phyloP scores from a whole-genome alignment of 2,888 invertebrate genomes.

The Actias luna region DNA sequence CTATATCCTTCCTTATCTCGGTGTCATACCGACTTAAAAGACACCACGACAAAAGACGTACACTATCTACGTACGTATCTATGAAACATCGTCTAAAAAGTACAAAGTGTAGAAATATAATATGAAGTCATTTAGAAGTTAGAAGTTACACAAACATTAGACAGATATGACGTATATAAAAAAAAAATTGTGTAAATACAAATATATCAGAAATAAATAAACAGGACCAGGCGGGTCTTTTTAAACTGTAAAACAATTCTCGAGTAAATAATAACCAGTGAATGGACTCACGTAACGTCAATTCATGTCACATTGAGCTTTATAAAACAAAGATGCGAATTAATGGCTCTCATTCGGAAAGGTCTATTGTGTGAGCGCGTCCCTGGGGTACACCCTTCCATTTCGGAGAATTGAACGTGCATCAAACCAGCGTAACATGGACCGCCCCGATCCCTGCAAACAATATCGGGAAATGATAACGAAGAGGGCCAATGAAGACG shows the following conservation, averaged over 20 bases:
- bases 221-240: background rate
- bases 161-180: too few species aligned
- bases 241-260: slow-evolving; percentile 38
- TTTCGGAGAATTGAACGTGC: slow-evolving; percentile 76
- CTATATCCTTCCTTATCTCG: too few species aligned
- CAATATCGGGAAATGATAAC: slow-evolving; percentile 55
- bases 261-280: slow-evolving; percentile 66
- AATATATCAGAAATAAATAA: slow-evolving; percentile 7
- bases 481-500: slow-evolving; percentile 43
- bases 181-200: too few species aligned
- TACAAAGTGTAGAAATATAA: too few species aligned
- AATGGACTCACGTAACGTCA: slow-evolving; percentile 70
- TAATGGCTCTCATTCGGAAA: slow-evolving; percentile 76
- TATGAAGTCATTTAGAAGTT: too few species aligned
- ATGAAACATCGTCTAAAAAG: too few species aligned
- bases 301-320: slow-evolving; percentile 73
- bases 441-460: slow-evolving; percentile 46
- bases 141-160: too few species aligned
- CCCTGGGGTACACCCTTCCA: slow-evolving; percentile 76
- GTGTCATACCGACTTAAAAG: too few species aligned
- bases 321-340: slow-evolving; percentile 80
- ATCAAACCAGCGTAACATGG: slow-evolving; percentile 60
- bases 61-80: too few species aligned
- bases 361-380: slow-evolving; percentile 74
- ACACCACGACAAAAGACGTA: too few species aligned